Base-by-base conservation (phyloP, 2,888 invertebrate genomes). In the Folsomia manolachei region DNA sequence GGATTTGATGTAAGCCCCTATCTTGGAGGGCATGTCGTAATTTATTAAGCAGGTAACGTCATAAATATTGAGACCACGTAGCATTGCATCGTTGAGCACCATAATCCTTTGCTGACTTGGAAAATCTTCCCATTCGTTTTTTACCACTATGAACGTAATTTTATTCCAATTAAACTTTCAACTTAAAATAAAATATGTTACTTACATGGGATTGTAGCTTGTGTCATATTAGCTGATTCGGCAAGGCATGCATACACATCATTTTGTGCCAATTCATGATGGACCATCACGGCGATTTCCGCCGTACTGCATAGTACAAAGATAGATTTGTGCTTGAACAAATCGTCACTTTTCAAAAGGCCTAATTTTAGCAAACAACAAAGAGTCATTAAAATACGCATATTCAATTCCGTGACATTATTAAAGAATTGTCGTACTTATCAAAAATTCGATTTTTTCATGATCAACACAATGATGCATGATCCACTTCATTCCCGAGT, bases 1-100 rank as follows among this genome's bases (percentile, higher is more conserved):
- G 2, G 67, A 25, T n/a, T 53, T 67, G 2, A 25, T 21, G n/a
- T 51, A n/a, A 2, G 66, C 21, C 4, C 9, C 18, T n/a, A n/a
- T n/a, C 23, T 27, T 61, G n/a, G 14, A 0, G 1, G 71, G 69
- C 14, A 71, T 24, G 7, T 74, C 71, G 26, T 26, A 74, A 27
- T 74, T 64, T 26, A 74, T 69, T 4, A 74, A 14, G 21, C 69
- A 51, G 2, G 66, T 69, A 1, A 65, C 69, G 61, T 74, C 21
- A 0, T 60, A 21, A 21, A 74, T 66, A 23, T 14, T 21, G 1
- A 74, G 56, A 27, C 71, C 66, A 21, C 52, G 63, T 11, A 74
- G 39, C 25, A 62, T 64, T 7, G 1, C 61, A 63, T 74, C 71
- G 19, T 71, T 70, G 19, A 68, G 39, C n/a, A 69, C 66, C 62